phyloP scores from a whole-genome alignment of 1,140 invertebrate species.

The Magallana ariakensis region DNA sequence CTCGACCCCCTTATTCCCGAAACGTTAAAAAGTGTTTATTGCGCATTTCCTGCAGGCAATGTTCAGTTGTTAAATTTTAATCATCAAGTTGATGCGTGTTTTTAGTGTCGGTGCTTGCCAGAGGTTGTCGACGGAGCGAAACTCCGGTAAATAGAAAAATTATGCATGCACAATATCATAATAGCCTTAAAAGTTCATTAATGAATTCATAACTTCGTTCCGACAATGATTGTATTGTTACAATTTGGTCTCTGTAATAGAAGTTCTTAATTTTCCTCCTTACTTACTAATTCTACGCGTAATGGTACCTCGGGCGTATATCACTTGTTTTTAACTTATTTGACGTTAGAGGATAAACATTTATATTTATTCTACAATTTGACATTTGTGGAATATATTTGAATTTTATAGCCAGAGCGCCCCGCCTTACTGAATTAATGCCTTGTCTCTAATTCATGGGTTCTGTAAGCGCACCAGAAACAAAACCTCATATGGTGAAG shows the following conservation, averaged over 20 bases:
- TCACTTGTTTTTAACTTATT: background rate
- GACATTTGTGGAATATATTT: slow-evolving; percentile 21
- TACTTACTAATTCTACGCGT: background rate
- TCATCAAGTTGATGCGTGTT: background rate
- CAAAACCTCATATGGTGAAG: no score
- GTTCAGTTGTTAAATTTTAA: slow-evolving; percentile 4
- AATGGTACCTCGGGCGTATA: background rate
- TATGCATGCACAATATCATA: background rate
- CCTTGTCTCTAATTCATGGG: no score
- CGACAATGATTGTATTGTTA: background rate
- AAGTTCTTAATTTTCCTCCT: background rate
- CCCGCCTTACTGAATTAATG: slow-evolving; percentile 16
- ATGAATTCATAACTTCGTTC: background rate
- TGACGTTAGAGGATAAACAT: slow-evolving; percentile 3
- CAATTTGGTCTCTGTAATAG: background rate
- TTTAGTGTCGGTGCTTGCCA: background rate
- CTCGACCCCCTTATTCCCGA: background rate
- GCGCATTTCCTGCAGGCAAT: slow-evolving; percentile 1
- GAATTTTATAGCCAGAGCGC: slow-evolving; percentile 7
- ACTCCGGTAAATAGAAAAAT: background rate
- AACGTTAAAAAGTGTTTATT: background rate
- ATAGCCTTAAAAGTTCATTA: background rate
- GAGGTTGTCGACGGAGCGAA: background rate
- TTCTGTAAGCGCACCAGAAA: no score
- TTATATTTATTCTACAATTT: slow-evolving; percentile 7